These are phyloP conservation scores for Acanthosepion lycidas DNA, from an alignment of 2,888 invertebrate genomes.

Conservation along the genomic window DNA sequence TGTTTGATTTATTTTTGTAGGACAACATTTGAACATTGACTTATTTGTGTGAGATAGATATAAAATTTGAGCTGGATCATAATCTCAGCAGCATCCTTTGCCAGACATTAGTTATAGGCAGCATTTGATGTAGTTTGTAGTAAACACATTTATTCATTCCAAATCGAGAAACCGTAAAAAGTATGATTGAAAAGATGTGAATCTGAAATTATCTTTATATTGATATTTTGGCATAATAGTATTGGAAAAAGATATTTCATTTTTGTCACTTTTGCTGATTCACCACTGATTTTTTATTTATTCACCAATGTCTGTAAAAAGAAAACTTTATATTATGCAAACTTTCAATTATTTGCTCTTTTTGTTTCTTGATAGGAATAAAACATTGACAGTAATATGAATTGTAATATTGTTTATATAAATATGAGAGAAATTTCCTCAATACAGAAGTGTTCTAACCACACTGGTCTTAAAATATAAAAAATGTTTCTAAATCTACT, in stretches of 20 bases:
- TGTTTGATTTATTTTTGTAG: too few species aligned
- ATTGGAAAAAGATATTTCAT: not conserved
- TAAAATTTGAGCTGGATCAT: too few species aligned
- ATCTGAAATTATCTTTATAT: not conserved
- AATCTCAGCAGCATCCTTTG: too few species aligned
- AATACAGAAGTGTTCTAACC: not conserved
- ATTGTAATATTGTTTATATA: not conserved
- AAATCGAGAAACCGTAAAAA: not conserved
- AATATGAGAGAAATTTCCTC: not conserved
- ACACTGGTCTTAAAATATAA: not conserved
- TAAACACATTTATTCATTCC: not conserved
- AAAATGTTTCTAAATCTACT: not conserved
- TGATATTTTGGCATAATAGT: not conserved
- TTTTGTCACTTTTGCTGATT: too few species aligned
- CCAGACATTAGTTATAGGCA: not conserved
- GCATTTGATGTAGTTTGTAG: not conserved
- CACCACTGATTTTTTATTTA: too few species aligned
- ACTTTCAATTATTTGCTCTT: too few species aligned
- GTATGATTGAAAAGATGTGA: not conserved
- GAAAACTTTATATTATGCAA: too few species aligned
- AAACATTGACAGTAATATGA: too few species aligned
- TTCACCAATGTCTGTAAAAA: too few species aligned
- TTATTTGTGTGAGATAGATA: too few species aligned
- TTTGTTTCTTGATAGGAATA: too few species aligned
- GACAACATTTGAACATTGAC: too few species aligned